Evolutionary conservation across 2,797 vertebrate genomes (phyloP), one percentile per base, ranked within the genome.

Genomic region (Enteromius afrohamiltoni): DNA sequence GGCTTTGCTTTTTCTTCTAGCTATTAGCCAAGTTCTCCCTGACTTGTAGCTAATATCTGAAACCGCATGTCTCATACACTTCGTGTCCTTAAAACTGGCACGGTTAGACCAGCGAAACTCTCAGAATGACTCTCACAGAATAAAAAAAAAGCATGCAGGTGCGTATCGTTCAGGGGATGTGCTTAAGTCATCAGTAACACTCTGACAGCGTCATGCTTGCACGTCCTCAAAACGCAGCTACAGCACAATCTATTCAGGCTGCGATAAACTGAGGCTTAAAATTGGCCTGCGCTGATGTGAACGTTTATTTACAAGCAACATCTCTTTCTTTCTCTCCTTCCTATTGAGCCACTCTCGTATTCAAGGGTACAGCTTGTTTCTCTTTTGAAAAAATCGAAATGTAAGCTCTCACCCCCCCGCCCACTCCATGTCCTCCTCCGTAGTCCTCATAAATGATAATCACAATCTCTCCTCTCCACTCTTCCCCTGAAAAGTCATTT

Each of bases 401-500:
- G 86, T 79, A 75, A 82, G 80, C 83, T 64, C 74, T 83, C 60
- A 64, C 75, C 86, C 89, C 87, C 86, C 88, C 88, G 87, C 83
- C 85, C 85, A 87, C 84, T 89, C 16, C 64, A 81, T 88, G 89
- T 91, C 90, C 88, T 88, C 87, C 88, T 90, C 88, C 86, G 91
- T 93, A 67, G 78, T 67, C 58, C 77, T 80, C 37, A 73, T 82
- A 76, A 83, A 84, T 79, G 80, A 88, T 78, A 79, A 83, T 93
- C 91, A 91, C 89, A 91, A 85, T 85, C 87, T 86, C 86, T 79
- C 77, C 47, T 58, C 67, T 45, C 16, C 45, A 21, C 47, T 64
- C 70, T 16, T 67, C 42, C 49, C 26, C 17, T 91, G 90, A 91
- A 92, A 93, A 92, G 92, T 93, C 87, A 93, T 94, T 94, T 92